Conservation (phyloP, 2,113 vertebrate species). For the Bambusicola thoracicus region DNA sequence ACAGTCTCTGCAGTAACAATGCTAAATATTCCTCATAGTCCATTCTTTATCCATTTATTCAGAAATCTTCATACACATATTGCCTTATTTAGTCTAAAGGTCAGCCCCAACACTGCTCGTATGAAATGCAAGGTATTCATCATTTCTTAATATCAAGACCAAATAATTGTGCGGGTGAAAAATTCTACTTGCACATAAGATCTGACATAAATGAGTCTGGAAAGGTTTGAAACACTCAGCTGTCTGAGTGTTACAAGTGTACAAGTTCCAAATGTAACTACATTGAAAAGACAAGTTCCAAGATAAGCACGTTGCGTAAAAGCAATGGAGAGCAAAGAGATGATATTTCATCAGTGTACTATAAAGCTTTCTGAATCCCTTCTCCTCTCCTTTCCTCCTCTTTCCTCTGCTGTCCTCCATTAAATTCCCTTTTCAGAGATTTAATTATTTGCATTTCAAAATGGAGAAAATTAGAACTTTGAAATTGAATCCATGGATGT, state of each 20-base stretch:
- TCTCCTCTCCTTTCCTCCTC: neutral
- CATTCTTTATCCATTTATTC: neutral
- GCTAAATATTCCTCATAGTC: neutral
- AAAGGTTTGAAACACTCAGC: neutral
- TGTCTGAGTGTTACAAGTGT: neutral
- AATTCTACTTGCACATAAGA: neutral
- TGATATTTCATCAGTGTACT: neutral
- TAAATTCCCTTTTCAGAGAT: neutral
- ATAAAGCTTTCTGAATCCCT: neutral
- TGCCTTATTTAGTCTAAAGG: neutral
- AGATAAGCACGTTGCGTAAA: neutral
- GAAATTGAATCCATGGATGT: neutral
- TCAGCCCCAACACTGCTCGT: neutral
- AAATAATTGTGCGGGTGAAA: neutral
- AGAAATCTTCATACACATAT: neutral
- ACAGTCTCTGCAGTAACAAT: neutral
- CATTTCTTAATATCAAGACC: neutral
- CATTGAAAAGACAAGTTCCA: neutral
- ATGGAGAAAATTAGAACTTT: neutral
- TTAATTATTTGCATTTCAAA: neutral
- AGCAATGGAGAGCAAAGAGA: neutral
- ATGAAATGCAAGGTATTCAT: neutral
- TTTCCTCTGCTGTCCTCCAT: no score
- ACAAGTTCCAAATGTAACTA: neutral
- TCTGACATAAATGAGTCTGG: neutral